Base-by-base conservation (phyloP, 2,113 vertebrate genomes). In the Scytalopus superciliaris region DNA sequence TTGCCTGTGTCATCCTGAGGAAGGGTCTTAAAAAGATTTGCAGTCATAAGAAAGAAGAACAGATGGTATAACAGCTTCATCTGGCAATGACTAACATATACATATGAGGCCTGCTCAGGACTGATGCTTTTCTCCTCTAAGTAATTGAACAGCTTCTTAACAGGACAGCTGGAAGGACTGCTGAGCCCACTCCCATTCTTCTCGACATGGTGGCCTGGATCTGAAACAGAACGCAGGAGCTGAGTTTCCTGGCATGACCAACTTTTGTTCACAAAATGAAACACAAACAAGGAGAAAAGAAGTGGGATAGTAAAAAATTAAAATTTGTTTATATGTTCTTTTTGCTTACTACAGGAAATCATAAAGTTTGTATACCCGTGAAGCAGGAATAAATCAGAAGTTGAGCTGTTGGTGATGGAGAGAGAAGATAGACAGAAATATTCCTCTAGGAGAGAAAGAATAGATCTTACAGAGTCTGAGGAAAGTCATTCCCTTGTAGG, bases 11-110 rank as follows among this genome's bases (percentile, higher is more conserved):
- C 95, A 92, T 94, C 73, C 83, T 84, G 93, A 95, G 91, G 93
- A 96, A 95, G 95, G 95, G 94, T 93, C 96, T 95, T 95, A 94
- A 97, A 95, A 97, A 97, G 95, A 97, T 97, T 94, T 96, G 93
- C 95, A 94, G 89, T 59, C 84, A 78, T 86, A 95, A 94, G 95
- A 53, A 95, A 81, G 72, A 67, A 78, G 94, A 96, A 95, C 95
- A 97, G 96, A 97, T 97, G 96, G 96, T 89, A 1, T 94, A 97
- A 96, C 94, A 95, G 95, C 94, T 97, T 97, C 94, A 90, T 95
- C 95, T 97, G 96, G 94, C 96, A 96, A 93, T 95, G 94, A 86
- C 83, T 96, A 93, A 89, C 93, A 56, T 59, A 74, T 45, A 89
- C 80, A 84, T 93, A 95, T 55, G 94, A 97, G 86, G 85, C 73